Percentiles rank a stretch among this genome's conserved stretches.
phyloP scores from a whole-genome alignment of 2,113 vertebrate genomes.

The Motacilla tschutschensis region DNA sequence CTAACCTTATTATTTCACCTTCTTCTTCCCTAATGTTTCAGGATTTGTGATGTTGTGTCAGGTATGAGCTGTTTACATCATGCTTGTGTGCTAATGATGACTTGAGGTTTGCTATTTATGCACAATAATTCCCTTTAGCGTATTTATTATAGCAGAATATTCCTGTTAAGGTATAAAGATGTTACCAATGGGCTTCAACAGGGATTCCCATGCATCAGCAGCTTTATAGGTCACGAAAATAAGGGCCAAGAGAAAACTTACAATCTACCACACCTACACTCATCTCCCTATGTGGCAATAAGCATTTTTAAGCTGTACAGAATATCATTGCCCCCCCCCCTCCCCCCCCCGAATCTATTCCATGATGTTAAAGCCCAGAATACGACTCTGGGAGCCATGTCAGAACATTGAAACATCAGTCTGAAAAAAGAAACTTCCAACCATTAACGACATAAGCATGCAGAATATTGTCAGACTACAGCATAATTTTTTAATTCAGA shows the following conservation, averaged over 20 bases:
- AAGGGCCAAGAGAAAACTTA: not conserved
- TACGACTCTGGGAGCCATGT: accelerated
- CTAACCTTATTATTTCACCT: not conserved
- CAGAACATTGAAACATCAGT: not conserved
- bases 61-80: not conserved
- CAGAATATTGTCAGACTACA: not conserved
- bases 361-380: not conserved
- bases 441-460: not conserved
- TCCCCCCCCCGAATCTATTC: not conserved
- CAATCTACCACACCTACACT: not conserved
- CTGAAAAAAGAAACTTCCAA: not conserved
- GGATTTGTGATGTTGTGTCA: not conserved
- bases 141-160: not conserved
- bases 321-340: not conserved
- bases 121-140: not conserved
- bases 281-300: not conserved
- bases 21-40: not conserved
- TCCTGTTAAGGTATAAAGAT: not conserved
- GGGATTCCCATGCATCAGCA: not conserved
- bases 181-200: not conserved
- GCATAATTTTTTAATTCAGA: not conserved
- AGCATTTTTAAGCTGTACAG: not conserved
- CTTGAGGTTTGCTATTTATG: not conserved
- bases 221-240: not conserved
- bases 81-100: not conserved